A percentile compares a stretch with the other conserved stretches of the same genome.
These are phyloP conservation scores for Sigmodon hispidus DNA, from an alignment of 2,113 vertebrate genomes.

Conservation along the genomic window DNA sequence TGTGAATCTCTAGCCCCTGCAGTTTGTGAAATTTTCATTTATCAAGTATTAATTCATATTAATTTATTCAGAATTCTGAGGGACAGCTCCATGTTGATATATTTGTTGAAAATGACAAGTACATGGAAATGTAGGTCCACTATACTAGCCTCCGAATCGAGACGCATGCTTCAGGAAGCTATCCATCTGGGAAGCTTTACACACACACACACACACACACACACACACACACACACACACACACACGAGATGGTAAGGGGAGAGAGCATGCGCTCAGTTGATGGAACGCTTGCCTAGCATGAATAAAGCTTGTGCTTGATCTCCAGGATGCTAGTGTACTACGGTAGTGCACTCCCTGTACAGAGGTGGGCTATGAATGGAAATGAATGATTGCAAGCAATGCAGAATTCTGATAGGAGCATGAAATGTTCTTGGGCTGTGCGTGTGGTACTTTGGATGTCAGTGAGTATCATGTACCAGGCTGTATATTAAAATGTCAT, in stretches of 20 bases:
- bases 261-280: not conserved
- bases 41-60: constrained; percentile 10
- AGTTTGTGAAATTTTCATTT: constrained; percentile 11
- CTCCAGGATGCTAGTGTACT: not conserved
- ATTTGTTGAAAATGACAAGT: constrained; percentile 13
- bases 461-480: not conserved
- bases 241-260: too few species aligned
- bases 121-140: not conserved
- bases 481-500: constrained; percentile 36
- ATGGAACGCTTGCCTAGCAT: not conserved
- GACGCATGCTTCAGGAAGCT: not conserved
- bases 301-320: not conserved
- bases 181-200: not conserved
- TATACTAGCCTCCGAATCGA: not conserved
- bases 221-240: not conserved
- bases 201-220: not conserved
- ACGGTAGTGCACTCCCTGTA: not conserved
- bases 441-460: constrained; percentile 39
- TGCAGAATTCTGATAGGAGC: not conserved
- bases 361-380: not conserved
- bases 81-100: constrained; percentile 3
- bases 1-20: not conserved
- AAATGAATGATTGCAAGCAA: not conserved
- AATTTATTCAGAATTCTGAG: not conserved
- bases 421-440: not conserved